Conservation (phyloP, 2,113 vertebrate genomes). For the Xyliphius kryptos region DNA sequence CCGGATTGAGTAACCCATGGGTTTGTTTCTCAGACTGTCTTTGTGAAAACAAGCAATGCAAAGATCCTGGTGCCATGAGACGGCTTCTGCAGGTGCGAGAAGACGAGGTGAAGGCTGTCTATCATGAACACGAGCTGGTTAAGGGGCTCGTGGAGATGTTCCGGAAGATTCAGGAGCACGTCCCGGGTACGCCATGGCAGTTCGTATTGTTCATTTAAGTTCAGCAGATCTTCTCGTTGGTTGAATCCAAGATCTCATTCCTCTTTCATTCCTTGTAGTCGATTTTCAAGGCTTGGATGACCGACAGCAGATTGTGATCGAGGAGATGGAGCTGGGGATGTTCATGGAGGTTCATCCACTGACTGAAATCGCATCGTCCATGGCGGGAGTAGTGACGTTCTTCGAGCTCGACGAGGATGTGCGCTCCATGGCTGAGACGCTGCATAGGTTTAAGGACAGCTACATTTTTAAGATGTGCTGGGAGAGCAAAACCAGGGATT, state of each 20-base stretch:
- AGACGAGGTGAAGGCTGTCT: slow-evolving; percentile 57
- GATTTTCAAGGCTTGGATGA: slow-evolving; percentile 50
- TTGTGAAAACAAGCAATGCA: slow-evolving; percentile 46
- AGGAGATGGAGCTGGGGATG: slow-evolving; percentile 38
- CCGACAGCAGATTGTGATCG: slow-evolving; percentile 55
- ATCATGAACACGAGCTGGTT: slow-evolving; percentile 57
- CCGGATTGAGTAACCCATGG: too few species aligned
- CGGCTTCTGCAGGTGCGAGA: slow-evolving; percentile 58
- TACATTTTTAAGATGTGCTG: slow-evolving; percentile 71
- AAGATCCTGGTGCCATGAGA: slow-evolving; percentile 48
- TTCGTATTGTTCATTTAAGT: background rate
- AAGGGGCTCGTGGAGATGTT: slow-evolving; percentile 71
- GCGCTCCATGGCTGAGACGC: slow-evolving; percentile 48
- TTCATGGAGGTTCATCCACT: slow-evolving; percentile 54
- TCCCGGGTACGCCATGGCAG: slow-evolving; percentile 64
- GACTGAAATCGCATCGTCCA: background rate
- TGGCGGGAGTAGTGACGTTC: slow-evolving; percentile 39
- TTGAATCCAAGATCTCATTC: background rate
- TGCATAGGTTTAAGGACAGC: slow-evolving; percentile 64
- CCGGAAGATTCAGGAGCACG: slow-evolving; percentile 55
- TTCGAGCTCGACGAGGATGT: slow-evolving; percentile 63
- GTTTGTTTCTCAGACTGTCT: slow-evolving; percentile 69
- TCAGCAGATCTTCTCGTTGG: too few species aligned
- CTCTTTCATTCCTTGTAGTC: slow-evolving; percentile 58
- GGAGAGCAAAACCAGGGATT: slow-evolving; percentile 52